Evolutionary conservation across 2,113 vertebrate genomes (phyloP).

Genomic region (Sterrhoptilus dennistouni): DNA sequence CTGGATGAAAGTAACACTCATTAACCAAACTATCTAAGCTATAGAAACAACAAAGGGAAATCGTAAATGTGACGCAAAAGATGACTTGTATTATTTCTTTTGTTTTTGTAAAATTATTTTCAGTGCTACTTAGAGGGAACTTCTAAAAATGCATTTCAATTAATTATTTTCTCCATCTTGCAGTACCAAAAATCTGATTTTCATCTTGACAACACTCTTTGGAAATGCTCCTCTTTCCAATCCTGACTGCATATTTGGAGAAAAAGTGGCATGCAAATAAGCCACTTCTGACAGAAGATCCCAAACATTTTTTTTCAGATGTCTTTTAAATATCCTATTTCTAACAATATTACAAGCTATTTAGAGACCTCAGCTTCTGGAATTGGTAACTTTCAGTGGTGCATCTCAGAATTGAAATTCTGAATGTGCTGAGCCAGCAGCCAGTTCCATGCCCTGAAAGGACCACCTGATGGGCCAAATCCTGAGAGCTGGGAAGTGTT

Average conservation of each 20-base stretch:
- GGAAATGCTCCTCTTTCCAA: neutral
- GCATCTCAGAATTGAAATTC: constrained; percentile 11
- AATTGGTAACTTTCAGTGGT: neutral
- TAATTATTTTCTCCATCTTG: neutral
- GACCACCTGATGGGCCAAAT: neutral
- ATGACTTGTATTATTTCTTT: neutral
- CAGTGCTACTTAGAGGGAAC: neutral
- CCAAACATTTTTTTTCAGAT: neutral
- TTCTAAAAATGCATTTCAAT: neutral
- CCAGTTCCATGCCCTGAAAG: neutral
- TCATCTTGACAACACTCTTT: neutral
- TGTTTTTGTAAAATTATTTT: neutral
- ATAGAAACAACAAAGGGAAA: neutral
- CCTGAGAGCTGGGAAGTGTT: neutral
- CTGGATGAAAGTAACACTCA: neutral
- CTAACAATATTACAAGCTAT: neutral
- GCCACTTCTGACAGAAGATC: neutral
- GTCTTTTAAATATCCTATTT: constrained; percentile 26
- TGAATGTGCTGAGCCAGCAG: neutral
- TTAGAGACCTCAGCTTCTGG: constrained; percentile 1
- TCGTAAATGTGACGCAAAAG: neutral
- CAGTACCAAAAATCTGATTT: neutral
- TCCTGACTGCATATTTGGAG: neutral
- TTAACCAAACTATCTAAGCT: neutral
- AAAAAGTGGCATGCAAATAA: neutral